Percentiles rank a stretch among this genome's conserved stretches.
Conservation (phyloP, 2,113 vertebrate genomes). For the Oenanthe melanoleuca region DNA sequence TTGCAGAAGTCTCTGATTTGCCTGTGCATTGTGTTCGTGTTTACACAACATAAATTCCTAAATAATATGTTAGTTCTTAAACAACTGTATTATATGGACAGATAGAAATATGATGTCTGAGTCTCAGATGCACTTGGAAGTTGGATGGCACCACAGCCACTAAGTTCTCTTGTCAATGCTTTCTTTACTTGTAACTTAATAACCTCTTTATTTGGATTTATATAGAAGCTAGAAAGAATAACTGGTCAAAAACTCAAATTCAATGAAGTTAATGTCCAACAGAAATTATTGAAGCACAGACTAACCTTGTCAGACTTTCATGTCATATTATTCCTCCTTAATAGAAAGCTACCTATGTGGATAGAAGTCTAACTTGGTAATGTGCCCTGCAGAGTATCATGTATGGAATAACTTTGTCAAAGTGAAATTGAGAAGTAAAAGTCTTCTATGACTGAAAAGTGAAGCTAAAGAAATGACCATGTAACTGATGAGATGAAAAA, state of each 20-base stretch:
- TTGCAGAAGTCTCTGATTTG: neutral
- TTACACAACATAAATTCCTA: neutral
- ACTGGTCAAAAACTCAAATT: neutral
- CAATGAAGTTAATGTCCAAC: neutral
- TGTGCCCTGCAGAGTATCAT: rapidly evolving
- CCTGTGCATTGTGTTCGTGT: neutral
- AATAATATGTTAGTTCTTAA: neutral
- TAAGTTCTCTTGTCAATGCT: neutral
- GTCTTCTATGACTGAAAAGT: neutral
- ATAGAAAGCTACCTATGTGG: neutral
- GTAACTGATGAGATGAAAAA: neutral
- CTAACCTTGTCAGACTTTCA: neutral
- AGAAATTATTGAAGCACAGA: neutral
- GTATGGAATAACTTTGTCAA: neutral
- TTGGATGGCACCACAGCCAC: neutral
- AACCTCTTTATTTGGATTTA: neutral
- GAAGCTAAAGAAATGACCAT: neutral
- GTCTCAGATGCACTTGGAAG: neutral
- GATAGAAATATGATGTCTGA: neutral
- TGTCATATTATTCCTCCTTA: neutral
- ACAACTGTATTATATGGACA: neutral
- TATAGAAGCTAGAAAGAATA: neutral
- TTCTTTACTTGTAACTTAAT: neutral
- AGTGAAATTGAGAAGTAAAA: neutral
- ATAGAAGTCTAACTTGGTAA: neutral